Base-by-base conservation (phyloP, 2,888 invertebrate genomes). In the Bibio marci region DNA sequence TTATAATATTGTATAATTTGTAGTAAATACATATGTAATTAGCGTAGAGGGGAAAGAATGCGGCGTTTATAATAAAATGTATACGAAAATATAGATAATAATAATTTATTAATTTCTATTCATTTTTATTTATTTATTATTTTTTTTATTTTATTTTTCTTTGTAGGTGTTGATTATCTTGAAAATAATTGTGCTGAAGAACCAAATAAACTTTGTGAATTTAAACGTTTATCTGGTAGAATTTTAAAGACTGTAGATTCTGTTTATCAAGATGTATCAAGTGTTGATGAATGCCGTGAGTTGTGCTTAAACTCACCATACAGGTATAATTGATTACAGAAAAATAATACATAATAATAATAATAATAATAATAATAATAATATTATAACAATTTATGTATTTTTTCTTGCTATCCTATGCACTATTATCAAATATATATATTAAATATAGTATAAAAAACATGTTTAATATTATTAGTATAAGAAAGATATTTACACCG, bases 181-280 rank as follows among this genome's bases (percentile, higher is more conserved):
- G 88, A 90, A 62, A 90, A 88, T 63, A 86, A 88, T 59, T 90
- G 88, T 61, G 86, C 88, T 27, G 87, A 87, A 53, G 90, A 91
- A 55, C 88, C 90, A n/a, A 85, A 85, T 36, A 88, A 87, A 59
- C 67, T 91, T 45, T 91, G 91, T 64, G 90, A 91, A 63, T 92
- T 91, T 66, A 87, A 88, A 63, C 82, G 86, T 56, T 72, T 86
- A 58, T 73, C 73, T 31, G 88, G 88, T 12, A 78, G 85, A 52
- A 90, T 91, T 50, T 64, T 91, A 47, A 91, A 91, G 64, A 91
- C 91, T 1, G 91, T 91, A 35, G 91, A 91, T 56, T 87, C 88
- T 3, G 88, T 91, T 18, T 87, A 86, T 57, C 85, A 87, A 65
- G 86, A 88, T 53, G 81, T 88, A 36, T 79, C 79, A 47, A 81